Evolutionary conservation across 2,797 vertebrate genomes (phyloP).

Genomic region (Crypturellus tataupa): DNA sequence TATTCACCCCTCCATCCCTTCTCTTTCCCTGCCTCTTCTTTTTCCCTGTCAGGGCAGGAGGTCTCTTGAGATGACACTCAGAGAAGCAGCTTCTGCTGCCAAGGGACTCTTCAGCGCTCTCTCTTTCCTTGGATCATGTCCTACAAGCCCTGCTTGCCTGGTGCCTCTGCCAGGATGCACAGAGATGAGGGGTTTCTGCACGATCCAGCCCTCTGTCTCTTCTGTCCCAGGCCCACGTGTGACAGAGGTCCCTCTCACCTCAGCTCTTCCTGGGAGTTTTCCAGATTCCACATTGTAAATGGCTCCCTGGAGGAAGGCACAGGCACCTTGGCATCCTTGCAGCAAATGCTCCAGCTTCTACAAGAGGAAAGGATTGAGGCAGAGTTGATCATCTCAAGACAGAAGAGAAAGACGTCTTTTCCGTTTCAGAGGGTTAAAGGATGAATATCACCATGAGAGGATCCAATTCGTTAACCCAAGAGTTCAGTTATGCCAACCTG

Average conservation of each 20-base stretch:
- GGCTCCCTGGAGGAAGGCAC: conserved; percentile 85
- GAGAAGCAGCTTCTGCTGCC: not conserved
- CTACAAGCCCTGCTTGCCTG: not conserved
- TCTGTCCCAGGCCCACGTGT: not conserved
- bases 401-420: not conserved
- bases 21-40: not conserved
- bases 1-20: too few relatives aligned
- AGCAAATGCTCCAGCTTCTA: conserved; percentile 90
- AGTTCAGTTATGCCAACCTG: not conserved
- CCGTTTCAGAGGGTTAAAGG: not conserved
- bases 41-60: not conserved
- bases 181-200: not conserved
- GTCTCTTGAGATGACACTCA: not conserved
- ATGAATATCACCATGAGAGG: not conserved
- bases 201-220: not conserved
- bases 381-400: not conserved
- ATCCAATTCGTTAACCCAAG: not conserved
- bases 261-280: conserved; percentile 81
- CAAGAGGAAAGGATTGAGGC: conserved; percentile 5
- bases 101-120: not conserved
- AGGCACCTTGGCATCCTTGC: conserved; percentile 84
- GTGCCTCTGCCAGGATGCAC: not conserved
- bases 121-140: not conserved
- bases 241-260: conserved; percentile 77
- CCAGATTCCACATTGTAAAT: conserved; percentile 83